Percentiles rank a stretch among this genome's conserved stretches.
phyloP scores from a whole-genome alignment of 1,140 invertebrate genomes.

The Gyrodactylus salaris region DNA sequence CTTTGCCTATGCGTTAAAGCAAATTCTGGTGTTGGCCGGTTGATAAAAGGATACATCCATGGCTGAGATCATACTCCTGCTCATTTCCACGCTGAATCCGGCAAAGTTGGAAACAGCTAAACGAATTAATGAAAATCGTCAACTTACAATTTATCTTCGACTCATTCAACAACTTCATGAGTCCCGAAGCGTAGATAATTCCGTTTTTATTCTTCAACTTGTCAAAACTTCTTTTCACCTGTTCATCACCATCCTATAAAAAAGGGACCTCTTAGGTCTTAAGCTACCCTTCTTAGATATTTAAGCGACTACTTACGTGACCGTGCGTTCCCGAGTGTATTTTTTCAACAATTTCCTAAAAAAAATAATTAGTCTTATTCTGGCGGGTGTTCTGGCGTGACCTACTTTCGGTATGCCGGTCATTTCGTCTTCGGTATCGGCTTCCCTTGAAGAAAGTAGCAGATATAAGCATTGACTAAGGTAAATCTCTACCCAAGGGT shows the following conservation, averaged over 20 bases:
- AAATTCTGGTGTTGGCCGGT: neutral
- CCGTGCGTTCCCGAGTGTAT: neutral
- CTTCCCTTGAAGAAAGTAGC: neutral
- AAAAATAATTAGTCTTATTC: neutral
- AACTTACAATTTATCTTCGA: neutral
- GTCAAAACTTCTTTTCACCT: neutral
- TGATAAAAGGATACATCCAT: slow-evolving; percentile 32
- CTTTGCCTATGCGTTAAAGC: too few relatives aligned
- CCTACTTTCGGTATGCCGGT: neutral
- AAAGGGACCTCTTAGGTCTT: too few relatives aligned
- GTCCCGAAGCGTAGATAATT: neutral
- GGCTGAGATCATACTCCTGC: slow-evolving; percentile 81
- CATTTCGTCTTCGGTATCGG: neutral
- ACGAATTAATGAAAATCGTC: neutral
- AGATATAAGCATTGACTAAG: too few relatives aligned
- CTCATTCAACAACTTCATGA: neutral
- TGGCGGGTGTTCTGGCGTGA: neutral
- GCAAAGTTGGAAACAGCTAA: slow-evolving; percentile 34
- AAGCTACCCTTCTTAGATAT: too few relatives aligned
- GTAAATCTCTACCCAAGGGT: too few relatives aligned
- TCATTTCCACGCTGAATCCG: slow-evolving; percentile 61
- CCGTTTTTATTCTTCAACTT: neutral
- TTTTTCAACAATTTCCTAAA: neutral
- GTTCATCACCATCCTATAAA: neutral
- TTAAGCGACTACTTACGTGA: too few relatives aligned